Conservation (phyloP, 2,797 vertebrate species). For the Tinamus major region DNA sequence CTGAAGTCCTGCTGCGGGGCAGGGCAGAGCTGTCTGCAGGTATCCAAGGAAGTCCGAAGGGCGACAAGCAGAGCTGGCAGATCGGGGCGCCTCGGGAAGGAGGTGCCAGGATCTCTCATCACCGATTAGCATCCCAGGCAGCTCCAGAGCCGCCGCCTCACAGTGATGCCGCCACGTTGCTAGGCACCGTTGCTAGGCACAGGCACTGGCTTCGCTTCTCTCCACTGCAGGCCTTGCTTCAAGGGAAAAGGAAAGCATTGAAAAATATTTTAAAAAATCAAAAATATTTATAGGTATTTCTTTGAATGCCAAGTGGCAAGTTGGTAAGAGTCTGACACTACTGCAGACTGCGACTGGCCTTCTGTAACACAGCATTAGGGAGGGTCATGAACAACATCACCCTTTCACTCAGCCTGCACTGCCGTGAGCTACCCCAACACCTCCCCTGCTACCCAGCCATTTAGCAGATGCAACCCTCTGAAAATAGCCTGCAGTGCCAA, state of each 20-base stretch:
- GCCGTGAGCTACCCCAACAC: background rate
- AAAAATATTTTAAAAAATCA: background rate
- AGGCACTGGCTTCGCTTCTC: slow-evolving; percentile 32
- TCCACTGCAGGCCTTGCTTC: background rate
- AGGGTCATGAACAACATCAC: background rate
- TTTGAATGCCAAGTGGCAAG: background rate
- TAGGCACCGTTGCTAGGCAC: slow-evolving; percentile 66
- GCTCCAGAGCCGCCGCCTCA: background rate
- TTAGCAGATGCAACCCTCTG: background rate
- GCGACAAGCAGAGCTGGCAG: background rate
- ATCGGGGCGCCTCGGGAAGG: background rate
- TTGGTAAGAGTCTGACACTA: background rate
- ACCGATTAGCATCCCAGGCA: slow-evolving; percentile 38
- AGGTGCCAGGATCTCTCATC: background rate
- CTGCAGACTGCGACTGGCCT: rapidly evolving
- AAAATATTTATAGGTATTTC: background rate
- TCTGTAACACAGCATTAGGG: rapidly evolving
- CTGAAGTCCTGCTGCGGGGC: background rate
- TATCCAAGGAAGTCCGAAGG: background rate
- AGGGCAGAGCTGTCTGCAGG: background rate
- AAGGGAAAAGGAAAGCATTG: background rate
- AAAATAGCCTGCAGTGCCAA: background rate
- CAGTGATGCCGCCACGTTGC: slow-evolving; percentile 24
- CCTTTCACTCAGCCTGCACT: too few species aligned
- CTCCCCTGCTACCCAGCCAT: background rate